Evolutionary conservation across 2,113 vertebrate species (phyloP).

Genomic region (Nothocercus julius): DNA sequence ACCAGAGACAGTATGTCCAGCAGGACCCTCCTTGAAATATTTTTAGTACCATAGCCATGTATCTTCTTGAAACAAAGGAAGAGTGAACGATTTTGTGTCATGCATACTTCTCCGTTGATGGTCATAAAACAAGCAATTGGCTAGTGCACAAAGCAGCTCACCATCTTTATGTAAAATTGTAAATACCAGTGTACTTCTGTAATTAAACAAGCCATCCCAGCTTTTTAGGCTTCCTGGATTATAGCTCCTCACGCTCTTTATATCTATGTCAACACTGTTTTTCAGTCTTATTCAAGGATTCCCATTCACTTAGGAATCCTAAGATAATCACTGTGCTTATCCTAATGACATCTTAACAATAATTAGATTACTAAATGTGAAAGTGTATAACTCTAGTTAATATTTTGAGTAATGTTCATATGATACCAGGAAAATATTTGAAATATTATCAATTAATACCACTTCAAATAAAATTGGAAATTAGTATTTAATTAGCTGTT

Average conservation of each 20-base stretch:
- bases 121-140: not conserved
- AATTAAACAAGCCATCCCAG: not conserved
- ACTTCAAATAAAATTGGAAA: not conserved
- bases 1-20: not conserved
- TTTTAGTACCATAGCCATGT: not conserved
- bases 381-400: not conserved
- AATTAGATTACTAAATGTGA: not conserved
- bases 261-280: not conserved
- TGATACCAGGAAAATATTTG: not conserved
- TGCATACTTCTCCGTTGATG: not conserved
- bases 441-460: not conserved
- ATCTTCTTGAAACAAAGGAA: not conserved
- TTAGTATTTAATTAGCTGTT: not conserved
- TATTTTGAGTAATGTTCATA: not conserved
- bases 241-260: not conserved
- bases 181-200: not conserved
- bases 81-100: not conserved
- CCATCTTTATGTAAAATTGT: not conserved
- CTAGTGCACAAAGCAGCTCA: not conserved
- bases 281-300: not conserved
- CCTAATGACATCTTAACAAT: not conserved
- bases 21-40: not conserved
- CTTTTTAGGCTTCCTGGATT: not conserved
- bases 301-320: not conserved
- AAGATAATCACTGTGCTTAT: not conserved